Base-by-base conservation (phyloP, 2,888 invertebrate species). In the Morpho achilles region DNA sequence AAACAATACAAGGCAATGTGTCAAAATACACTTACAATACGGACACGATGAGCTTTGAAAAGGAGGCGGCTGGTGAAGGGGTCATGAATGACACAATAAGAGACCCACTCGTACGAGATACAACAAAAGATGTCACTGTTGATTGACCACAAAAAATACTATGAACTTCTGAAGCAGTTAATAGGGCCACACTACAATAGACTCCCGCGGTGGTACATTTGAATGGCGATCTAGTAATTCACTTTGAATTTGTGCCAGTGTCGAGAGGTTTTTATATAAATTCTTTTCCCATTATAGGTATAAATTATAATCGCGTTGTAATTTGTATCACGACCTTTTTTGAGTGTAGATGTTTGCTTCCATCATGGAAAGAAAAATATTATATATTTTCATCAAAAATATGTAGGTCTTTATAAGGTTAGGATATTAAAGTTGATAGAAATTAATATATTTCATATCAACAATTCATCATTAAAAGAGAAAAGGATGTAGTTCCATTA, bases 151-250 rank as follows among this genome's bases (percentile, higher is more conserved):
- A 82, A 83, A 85, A 84, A 84, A 84, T 66, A 72, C 80, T 84
- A 89, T 88, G 85, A 87, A 89, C 89, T 89, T 85, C 89, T 87
- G 88, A 78, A 83, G 80, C 85, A 89, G 88, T 89, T 88, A 85
- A 87, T 88, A 87, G 79, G 79, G 72, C 68, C 63, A 52, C 50
- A 43, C 62, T 67, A 89, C 79, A 87, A 87, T 74, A 64, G 71
- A 64, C 67, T 75, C 66, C 79, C 75, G 77, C 75, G 79, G 80
- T 80, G 82, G 78, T 69, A 74, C 67, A 68, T 67, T 72, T 78
- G 75, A 80, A 82, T 82, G 77, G 68, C 74, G 72, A 77, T 75
- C 73, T 70, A 76, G 75, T 82, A 80, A 84, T 84, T 81, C 75
- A 82, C 80, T 80, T 84, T 75, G 74, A 75, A 69, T 75, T 76